Evolutionary conservation across 1,140 invertebrate genomes (phyloP), one percentile per base, ranked within the genome.

Genomic region (Brachionus koreanus): DNA sequence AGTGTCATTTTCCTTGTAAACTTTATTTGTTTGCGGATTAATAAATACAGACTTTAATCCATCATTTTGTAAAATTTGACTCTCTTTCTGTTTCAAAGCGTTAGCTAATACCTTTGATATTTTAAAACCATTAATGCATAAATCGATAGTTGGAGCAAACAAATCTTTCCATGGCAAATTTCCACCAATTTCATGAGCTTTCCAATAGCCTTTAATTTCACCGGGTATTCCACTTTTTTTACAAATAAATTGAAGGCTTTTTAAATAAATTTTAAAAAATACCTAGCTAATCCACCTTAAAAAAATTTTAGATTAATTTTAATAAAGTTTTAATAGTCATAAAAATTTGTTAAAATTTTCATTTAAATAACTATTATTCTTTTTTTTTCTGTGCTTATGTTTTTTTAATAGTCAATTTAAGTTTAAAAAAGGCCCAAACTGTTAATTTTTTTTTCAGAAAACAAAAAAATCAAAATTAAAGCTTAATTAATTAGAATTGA

Each of bases 161-260:
- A 98, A 87, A 1, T 92, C 91, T n/a, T 89, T 87, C 96, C 96
- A 98, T 0, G 92, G 91, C 0, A 97, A 87, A 61, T 84, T 85
- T 10, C 87, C 88, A 87, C 93, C 97, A 75, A 90, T 90, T 85
- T 92, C 88, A 86, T 96, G 92, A 0, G 93, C 93, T 83, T 92
- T 91, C 91, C 93, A 93, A 85, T 95, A 94, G 3, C 95, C 96
- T 83, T 91, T 91, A 0, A 98, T 85, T 88, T 98, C 95, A 1
- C 96, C 96, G 0, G 96, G 96, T 13, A 97, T 93, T 0, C 91
- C 94, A 29, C 96, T 91, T 2, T 95, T 61, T 23, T 33, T 29
- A 39, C 9, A 4, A 16, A 39, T 49, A 19, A 43, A 29, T 43
- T 49, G 0, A 42, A 12, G 3, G 7, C n/a, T 7, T 29, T 23